Evolutionary conservation across 2,113 vertebrate species (phyloP).

Genomic region (human): GRCh38 chr17:64273001-64273500

Average conservation of each 20-base stretch:
- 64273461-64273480: not conserved
- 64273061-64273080: not conserved
- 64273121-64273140: not conserved
- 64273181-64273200: not conserved
- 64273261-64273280: not conserved
- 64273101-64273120: fast-evolving
- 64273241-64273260: not conserved
- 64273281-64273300: not conserved
- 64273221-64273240: not conserved
- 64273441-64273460: not conserved
- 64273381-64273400: not conserved
- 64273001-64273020: not conserved
- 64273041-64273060: not conserved
- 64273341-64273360: not conserved
- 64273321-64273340: not conserved
- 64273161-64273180: not conserved
- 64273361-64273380: not conserved
- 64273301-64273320: not conserved
- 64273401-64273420: not conserved
- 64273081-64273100: not conserved
- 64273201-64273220: not conserved
- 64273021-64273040: no score
- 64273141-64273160: not conserved
- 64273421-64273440: not conserved
- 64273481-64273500: not conserved